Conservation (phyloP, 1,140 invertebrate species). For the Drosophila mauritiana region DNA sequence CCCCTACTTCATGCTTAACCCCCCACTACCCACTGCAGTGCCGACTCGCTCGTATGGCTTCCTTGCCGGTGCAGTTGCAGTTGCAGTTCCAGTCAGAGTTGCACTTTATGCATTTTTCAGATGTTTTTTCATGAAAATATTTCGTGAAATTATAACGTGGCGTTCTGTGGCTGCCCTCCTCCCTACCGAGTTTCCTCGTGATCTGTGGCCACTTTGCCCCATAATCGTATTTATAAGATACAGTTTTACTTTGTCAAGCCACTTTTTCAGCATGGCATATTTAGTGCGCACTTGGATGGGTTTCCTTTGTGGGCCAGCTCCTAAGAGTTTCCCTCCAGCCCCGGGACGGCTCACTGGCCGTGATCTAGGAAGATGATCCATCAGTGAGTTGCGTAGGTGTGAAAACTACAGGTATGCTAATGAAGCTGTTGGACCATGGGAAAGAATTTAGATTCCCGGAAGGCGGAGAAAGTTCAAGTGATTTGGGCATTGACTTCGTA, state of each 20-base stretch:
- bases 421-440: conserved; percentile 29
- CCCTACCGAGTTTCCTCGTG: conserved; percentile 25
- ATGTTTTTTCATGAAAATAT: conserved; percentile 77
- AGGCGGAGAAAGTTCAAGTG: conserved; percentile 9
- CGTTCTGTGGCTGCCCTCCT: conserved; percentile 34
- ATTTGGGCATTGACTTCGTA: not conserved
- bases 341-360: not conserved
- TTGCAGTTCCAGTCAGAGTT: conserved; percentile 23
- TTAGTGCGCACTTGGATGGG: conserved; percentile 35
- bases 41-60: conserved; percentile 43
- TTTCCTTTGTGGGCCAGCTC: conserved; percentile 25
- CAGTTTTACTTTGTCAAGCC: conserved; percentile 60
- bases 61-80: conserved; percentile 44
- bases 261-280: conserved; percentile 57
- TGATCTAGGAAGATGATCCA: conserved; percentile 18
- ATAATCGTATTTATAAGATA: conserved; percentile 78
- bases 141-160: conserved; percentile 79
- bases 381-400: conserved; percentile 41
- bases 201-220: conserved; percentile 33
- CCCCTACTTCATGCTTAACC: conserved; percentile 28
- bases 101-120: conserved; percentile 80
- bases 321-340: conserved; percentile 17
- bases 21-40: conserved; percentile 11
- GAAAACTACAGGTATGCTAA: conserved; percentile 31
- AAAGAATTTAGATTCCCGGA: conserved; percentile 7